Conservation (phyloP, 92 coral and sea anemone species). For the Palythoa grandis region DNA sequence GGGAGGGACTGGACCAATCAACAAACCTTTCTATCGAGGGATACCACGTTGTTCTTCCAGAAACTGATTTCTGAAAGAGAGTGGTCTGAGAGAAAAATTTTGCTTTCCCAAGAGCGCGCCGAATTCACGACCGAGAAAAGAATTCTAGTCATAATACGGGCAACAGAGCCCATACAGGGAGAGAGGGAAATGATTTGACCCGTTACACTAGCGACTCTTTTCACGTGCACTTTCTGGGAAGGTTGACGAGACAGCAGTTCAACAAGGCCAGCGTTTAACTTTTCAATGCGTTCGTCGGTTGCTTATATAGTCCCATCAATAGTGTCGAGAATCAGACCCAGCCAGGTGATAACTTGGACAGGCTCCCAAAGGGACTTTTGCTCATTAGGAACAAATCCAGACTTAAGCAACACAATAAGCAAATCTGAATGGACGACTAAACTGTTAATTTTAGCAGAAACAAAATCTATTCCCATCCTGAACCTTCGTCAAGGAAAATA, state of each 20-base stretch:
- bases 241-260: conserved; percentile 13
- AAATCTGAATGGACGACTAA: conserved; percentile 41
- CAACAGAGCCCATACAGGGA: conserved; percentile 2
- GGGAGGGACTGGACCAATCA: conserved; percentile 45
- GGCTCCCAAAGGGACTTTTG: conserved; percentile 43
- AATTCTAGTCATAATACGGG: conserved; percentile 36
- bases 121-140: conserved; percentile 35
- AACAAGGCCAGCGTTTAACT: conserved; percentile 39
- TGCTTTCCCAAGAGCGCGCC: conserved; percentile 47
- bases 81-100: conserved; percentile 13
- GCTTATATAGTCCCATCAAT: background rate
- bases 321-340: conserved; percentile 25
- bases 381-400: conserved; percentile 34
- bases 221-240: conserved; percentile 26
- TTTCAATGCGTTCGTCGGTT: background rate
- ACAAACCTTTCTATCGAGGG: conserved; percentile 29
- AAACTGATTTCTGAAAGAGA: conserved; percentile 37
- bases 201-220: conserved; percentile 27
- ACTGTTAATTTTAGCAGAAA: conserved; percentile 43
- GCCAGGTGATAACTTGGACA: conserved; percentile 32
- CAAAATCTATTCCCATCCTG: conserved; percentile 6
- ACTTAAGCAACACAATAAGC: no score
- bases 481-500: conserved; percentile 25
- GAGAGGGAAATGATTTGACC: conserved; percentile 31
- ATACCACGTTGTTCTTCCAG: conserved; percentile 39